Conservation (phyloP, 2,888 invertebrate genomes). For the Cephus runcator region DNA sequence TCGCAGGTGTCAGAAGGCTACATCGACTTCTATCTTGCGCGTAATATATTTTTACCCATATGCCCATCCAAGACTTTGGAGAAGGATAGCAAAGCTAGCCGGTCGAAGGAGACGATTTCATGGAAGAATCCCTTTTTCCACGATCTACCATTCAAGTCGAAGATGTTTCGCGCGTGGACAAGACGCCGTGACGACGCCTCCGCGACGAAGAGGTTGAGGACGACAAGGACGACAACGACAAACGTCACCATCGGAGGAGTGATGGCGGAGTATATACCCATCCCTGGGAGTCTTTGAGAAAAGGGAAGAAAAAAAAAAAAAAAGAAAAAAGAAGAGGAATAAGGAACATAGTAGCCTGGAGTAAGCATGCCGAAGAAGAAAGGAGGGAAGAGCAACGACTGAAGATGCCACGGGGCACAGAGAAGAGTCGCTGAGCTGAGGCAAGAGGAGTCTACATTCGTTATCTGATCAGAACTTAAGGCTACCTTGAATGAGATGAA, state of each 20-base stretch:
- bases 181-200: slow-evolving; percentile 12
- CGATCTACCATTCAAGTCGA: not conserved
- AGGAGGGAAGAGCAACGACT: slow-evolving; percentile 11
- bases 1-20: slow-evolving; percentile 1
- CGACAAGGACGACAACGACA: not conserved
- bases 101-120: not conserved
- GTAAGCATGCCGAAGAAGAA: slow-evolving; percentile 17
- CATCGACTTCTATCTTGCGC: not conserved
- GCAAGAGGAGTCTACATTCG: slow-evolving; percentile 59
- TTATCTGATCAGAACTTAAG: slow-evolving; percentile 63
- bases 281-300: not conserved
- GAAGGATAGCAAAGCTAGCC: not conserved
- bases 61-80: not conserved
- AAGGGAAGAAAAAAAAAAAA: slow-evolving; percentile 6
- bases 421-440: slow-evolving; percentile 15
- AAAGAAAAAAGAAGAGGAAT: slow-evolving; percentile 10
- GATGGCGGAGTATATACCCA: not conserved
- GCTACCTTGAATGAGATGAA: slow-evolving; percentile 64
- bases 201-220: not conserved
- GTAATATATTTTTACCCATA: not conserved
- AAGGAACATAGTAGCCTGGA: slow-evolving; percentile 9
- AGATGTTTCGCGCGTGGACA: slow-evolving; percentile 36
- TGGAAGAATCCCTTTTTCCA: not conserved
- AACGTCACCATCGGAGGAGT: not conserved
- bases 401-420: slow-evolving; percentile 26